phyloP scores from a whole-genome alignment of 2,888 invertebrate genomes.

The Clunio marinus region DNA sequence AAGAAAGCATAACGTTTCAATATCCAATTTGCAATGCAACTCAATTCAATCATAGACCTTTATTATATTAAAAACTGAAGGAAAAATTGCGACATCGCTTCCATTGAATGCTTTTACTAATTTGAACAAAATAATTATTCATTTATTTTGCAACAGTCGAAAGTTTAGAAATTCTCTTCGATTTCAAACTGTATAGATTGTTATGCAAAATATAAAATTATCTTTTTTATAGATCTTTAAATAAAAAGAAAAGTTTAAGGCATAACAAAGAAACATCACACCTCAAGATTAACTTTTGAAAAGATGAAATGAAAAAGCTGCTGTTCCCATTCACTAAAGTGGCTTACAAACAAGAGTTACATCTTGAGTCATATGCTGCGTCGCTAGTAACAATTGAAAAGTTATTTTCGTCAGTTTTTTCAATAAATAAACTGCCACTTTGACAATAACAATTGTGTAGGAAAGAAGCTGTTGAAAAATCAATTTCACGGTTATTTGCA shows the following conservation, averaged over 20 bases:
- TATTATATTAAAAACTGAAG: not conserved
- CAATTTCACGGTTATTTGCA: conserved; percentile 28
- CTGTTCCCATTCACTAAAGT: not conserved
- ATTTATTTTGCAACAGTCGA: conserved; percentile 1
- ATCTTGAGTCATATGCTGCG: not conserved
- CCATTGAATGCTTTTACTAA: too few species aligned
- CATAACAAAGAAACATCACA: conserved; percentile 13
- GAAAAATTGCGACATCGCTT: too few species aligned
- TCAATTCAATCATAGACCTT: too few species aligned
- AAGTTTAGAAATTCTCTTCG: not conserved
- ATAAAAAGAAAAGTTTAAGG: conserved; percentile 2
- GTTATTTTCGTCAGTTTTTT: not conserved
- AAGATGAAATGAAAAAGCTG: conserved; percentile 6
- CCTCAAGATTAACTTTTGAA: conserved; percentile 21
- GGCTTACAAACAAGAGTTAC: not conserved
- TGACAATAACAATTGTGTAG: not conserved
- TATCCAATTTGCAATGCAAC: too few species aligned
- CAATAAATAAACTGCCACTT: conserved; percentile 21
- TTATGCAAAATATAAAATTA: conserved; percentile 14
- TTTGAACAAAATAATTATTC: conserved; percentile 20
- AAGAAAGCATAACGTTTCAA: too few species aligned
- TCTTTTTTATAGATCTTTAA: not conserved
- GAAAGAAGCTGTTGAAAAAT: conserved; percentile 7
- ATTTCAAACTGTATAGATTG: not conserved
- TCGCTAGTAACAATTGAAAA: conserved; percentile 4